Evolutionary conservation across 2,888 invertebrate genomes (phyloP).

Genomic region (Lamproptera curius): DNA sequence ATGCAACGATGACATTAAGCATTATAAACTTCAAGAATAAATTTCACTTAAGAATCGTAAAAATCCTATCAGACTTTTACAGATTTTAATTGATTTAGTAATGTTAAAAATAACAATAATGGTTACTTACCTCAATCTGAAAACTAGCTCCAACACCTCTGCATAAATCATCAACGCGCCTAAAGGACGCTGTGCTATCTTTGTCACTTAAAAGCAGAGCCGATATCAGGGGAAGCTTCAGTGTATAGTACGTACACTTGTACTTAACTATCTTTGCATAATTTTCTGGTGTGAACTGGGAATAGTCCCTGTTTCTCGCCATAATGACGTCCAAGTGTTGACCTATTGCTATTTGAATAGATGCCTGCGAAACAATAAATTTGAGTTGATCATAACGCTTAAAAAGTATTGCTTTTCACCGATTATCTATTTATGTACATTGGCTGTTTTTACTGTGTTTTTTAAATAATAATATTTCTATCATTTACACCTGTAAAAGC

Average conservation of each 20-base stretch:
- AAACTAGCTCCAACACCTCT: conserved; percentile 91
- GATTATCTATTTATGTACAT: no score
- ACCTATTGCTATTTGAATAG: conserved; percentile 82
- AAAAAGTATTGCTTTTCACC: no score
- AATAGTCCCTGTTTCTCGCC: conserved; percentile 40
- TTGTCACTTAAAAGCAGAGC: conserved; percentile 88
- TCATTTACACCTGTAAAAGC: no score
- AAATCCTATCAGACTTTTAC: no score
- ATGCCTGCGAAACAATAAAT: conserved; percentile 27
- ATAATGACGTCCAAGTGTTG: conserved; percentile 86
- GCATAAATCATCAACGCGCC: conserved; percentile 85
- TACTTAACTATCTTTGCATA: conserved; percentile 89
- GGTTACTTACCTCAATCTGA: conserved; percentile 84
- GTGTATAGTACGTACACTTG: conserved; percentile 92
- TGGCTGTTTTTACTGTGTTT: no score
- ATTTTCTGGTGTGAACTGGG: conserved; percentile 83
- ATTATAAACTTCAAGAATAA: no score
- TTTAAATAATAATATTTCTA: no score
- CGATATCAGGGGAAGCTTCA: conserved; percentile 87
- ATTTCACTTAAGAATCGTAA: no score
- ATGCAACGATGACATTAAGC: no score
- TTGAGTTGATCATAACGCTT: background rate
- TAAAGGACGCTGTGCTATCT: conserved; percentile 81
- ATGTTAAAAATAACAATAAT: background rate
- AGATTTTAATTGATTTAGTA: no score